These are phyloP conservation scores for Scylla paramamosain DNA, from an alignment of 1,140 invertebrate genomes.

Conservation along the genomic window DNA sequence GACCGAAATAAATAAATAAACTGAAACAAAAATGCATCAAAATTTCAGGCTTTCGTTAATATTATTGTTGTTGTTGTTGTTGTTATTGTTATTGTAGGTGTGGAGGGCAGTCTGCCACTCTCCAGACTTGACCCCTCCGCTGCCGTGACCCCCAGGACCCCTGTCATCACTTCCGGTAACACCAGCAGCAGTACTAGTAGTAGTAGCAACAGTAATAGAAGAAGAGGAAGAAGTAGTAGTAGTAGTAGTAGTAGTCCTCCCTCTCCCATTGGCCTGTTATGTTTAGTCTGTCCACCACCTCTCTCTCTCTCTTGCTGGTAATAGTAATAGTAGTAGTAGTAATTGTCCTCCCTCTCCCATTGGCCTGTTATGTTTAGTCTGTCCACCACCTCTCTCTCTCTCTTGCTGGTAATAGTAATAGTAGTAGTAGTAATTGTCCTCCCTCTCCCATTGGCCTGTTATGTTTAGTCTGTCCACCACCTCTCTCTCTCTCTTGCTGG, in stretches of 20 bases:
- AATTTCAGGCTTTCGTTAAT: too few species aligned
- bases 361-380: too few species aligned
- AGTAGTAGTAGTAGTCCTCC: background rate
- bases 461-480: background rate
- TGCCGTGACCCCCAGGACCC: slow-evolving; percentile 42
- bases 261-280: background rate
- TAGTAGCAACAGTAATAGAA: too few species aligned
- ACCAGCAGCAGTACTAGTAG: too few species aligned
- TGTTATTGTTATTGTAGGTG: background rate
- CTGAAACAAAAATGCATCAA: too few species aligned
- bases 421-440: too few species aligned
- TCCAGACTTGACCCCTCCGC: slow-evolving; percentile 70
- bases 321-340: too few species aligned
- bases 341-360: too few species aligned
- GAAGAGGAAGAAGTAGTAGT: too few species aligned
- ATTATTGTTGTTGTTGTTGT: background rate
- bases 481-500: background rate
- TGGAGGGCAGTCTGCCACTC: slow-evolving; percentile 57
- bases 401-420: too few species aligned
- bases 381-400: too few species aligned
- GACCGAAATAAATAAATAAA: too few species aligned
- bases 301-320: background rate
- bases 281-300: background rate
- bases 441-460: background rate
- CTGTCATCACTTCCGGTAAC: slow-evolving; percentile 70